Evolutionary conservation across 92 coral and sea anemone species (phyloP).

Genomic region (Isaurus tuberculatus): DNA sequence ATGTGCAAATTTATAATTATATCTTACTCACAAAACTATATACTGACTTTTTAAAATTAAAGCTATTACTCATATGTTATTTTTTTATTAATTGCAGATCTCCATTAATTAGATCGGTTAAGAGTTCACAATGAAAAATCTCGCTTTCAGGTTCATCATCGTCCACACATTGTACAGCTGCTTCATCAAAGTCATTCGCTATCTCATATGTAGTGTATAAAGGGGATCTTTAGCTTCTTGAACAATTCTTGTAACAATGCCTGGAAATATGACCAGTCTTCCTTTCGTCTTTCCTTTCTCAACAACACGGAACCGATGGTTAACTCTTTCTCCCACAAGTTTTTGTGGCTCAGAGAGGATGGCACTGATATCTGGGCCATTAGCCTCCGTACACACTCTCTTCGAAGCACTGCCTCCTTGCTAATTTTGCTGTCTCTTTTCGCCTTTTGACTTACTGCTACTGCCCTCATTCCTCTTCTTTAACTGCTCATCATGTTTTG

Average conservation of each 20-base stretch:
- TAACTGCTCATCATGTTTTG: constrained; percentile 40
- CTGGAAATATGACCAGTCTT: constrained; percentile 34
- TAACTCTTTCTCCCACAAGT: constrained; percentile 30
- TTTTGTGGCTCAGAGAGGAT: constrained; percentile 42
- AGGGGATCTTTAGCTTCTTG: constrained; percentile 28
- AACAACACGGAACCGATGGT: constrained; percentile 32
- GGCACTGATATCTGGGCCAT: constrained; percentile 27
- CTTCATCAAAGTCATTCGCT: constrained; percentile 10
- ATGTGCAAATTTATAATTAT: constrained; percentile 7
- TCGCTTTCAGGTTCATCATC: constrained; percentile 37
- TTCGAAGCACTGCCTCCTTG: constrained; percentile 29
- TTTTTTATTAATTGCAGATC: constrained; percentile 19
- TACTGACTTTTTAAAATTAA: constrained; percentile 17
- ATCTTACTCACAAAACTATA: constrained; percentile 22
- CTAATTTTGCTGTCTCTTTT: constrained; percentile 24
- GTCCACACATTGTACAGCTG: neutral
- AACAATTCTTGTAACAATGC: constrained; percentile 41
- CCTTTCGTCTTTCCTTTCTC: constrained; percentile 30
- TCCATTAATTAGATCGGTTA: constrained; percentile 36
- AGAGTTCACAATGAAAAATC: constrained; percentile 11
- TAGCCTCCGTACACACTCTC: constrained; percentile 32
- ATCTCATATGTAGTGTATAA: constrained; percentile 15
- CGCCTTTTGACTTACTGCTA: constrained; percentile 28
- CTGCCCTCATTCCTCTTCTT: constrained; percentile 31
- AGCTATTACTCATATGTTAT: constrained; percentile 10